Base-by-base conservation (phyloP, 1,140 invertebrate genomes). In the Sinonovacula constricta region DNA sequence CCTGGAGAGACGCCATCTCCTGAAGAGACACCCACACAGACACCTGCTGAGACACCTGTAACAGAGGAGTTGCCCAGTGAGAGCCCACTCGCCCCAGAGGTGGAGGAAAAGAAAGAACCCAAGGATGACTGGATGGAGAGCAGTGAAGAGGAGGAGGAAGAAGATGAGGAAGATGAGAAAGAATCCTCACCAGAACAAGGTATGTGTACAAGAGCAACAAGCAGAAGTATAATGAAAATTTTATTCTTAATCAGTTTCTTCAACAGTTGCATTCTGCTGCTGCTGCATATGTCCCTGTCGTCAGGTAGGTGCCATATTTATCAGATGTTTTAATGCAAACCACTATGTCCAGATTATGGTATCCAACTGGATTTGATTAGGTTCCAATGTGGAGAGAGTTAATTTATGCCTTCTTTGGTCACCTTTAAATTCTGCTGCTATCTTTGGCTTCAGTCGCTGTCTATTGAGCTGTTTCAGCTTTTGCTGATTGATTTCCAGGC, bases 91-190 rank as follows among this genome's bases (percentile, higher is more conserved):
- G 34, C 49, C 7, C n/a, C 49, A 30, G 70, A 79, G 28, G 24
- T 69, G 28, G 76, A 80, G 18, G 81, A 81, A 28, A 81, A 70
- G 34, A 80, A 78, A 57, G 83, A 86, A 24, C 60, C 83, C 3
- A 87, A 88, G 70, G 87, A 87, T 65, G 82, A 81, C 22, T 87
- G 87, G 86, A 84, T 81, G 30, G 63, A 63, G 0, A 81, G 76
- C 30, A 80, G 79, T 75, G 83, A 82, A 22, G 83, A 85, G 31
- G 80, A 84, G 51, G 81, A 86, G 66, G n/a, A n/a, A n/a, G n/a
- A n/a, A n/a, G 60, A 71, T 7, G 83, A 84, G 18, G 83, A 90
- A 28, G 82, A 84, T 22, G 80, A 83, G 10, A 78, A 81, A 53
- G 71, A 78, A 78, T 30, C 49, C 2, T 28, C 49, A 3, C 70